Evolutionary conservation across 2,888 invertebrate genomes (phyloP), one percentile per base, ranked within the genome.

Genomic region (Drosophila dives): DNA sequence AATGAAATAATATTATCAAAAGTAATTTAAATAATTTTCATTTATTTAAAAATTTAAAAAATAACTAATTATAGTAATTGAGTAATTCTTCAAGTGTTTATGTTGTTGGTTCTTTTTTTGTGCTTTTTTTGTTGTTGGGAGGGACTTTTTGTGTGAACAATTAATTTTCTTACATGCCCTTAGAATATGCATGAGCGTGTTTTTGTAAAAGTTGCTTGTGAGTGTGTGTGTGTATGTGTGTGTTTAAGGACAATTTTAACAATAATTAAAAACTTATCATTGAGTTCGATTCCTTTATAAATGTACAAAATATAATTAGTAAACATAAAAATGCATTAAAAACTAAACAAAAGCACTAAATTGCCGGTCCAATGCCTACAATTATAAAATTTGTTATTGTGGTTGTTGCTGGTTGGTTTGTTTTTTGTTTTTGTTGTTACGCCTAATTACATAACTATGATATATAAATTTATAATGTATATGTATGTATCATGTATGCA

Each of bases 261-360:
- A 84, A 85, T 86, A 86, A 88, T 83, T 81, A 83, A 85, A 88
- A 85, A 88, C 86, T 86, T 88, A 84, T 68, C 69, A 80, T 78
- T 84, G 84, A 85, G 78, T 80, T 83, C 55, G 75, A 81, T 80
- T 72, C 48, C 48, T 81, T 81, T 81, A 86, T 70, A 85, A 88
- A 85, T 88, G 88, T 85, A 85, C 89, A 85, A 85, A 83, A 83
- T 81, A 81, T 86, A 88, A 81, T 83, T 81, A 88, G 86, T 86
- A 85, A 85, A 88, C 84, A 88, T 85, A 69, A 85, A 83, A 83
- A 77, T 83, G 77, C 79, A 79, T 81, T 86, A 68, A 80, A 75
- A 80, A 81, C 79, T 83, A 86, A 85, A 85, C 88, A 85, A 86
- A 87, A 86, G 86, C 80, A 83, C 79, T 54, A 50, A 79, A 77